A percentile compares a stretch with the other conserved stretches of the same genome.
phyloP scores from a whole-genome alignment of 2,797 vertebrate genomes.

The Phylloscopus collybita region DNA sequence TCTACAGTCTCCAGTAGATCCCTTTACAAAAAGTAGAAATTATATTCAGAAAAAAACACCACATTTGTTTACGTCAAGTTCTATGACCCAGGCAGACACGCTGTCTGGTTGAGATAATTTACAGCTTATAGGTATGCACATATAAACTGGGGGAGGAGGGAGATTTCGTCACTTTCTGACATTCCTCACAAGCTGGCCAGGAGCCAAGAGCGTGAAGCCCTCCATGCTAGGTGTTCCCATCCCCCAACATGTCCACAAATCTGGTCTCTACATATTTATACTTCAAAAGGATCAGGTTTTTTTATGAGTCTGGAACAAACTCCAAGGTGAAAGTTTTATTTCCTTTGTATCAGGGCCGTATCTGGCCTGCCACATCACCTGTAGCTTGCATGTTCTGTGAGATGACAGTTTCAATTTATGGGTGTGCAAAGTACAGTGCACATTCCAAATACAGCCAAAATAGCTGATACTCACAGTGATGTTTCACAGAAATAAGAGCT shows the following conservation, averaged over 20 bases:
- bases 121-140: neutral
- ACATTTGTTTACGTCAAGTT: neutral
- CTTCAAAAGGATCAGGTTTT: neutral
- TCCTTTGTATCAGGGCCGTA: neutral
- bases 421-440: neutral
- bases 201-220: neutral
- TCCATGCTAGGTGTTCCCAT: neutral
- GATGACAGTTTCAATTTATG: neutral
- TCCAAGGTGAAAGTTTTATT: conserved; percentile 4
- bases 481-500: neutral
- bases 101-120: neutral
- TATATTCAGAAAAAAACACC: neutral
- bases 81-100: neutral
- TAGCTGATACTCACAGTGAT: neutral
- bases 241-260: neutral
- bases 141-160: neutral
- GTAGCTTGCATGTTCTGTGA: neutral
- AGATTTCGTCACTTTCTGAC: neutral
- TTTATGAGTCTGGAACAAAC: conserved; percentile 7
- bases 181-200: neutral
- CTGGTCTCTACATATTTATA: neutral
- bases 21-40: neutral
- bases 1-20: neutral
- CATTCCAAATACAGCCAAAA: neutral
- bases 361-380: neutral